These are phyloP conservation scores for Lochmaea crataegi DNA, from an alignment of 2,888 invertebrate species.

Conservation along the genomic window DNA sequence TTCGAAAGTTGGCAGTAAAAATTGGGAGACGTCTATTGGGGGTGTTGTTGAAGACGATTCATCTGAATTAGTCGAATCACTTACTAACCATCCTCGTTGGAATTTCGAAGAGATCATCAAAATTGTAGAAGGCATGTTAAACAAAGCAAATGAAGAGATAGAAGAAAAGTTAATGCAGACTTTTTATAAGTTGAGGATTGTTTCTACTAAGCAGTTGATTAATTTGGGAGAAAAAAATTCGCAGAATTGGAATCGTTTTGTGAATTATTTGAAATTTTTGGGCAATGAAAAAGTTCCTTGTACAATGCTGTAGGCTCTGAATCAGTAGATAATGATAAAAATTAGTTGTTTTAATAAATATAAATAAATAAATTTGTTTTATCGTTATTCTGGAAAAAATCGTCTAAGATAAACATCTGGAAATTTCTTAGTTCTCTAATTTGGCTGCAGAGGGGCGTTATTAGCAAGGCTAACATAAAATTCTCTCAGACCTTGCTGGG, in stretches of 20 bases:
- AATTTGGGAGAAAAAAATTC: slow-evolving; percentile 50
- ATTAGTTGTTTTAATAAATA: not conserved
- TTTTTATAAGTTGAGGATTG: slow-evolving; percentile 50
- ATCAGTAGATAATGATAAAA: not conserved
- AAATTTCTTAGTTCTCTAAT: too few species aligned
- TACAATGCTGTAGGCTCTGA: not conserved
- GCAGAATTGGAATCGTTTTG: slow-evolving; percentile 51
- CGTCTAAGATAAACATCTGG: too few species aligned
- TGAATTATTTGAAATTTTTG: slow-evolving; percentile 48
- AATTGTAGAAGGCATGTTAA: slow-evolving; percentile 44
- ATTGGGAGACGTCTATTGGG: slow-evolving; percentile 1
- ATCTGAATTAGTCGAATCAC: slow-evolving; percentile 3
- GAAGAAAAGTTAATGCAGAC: slow-evolving; percentile 49
- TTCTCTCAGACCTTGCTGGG: too few species aligned
- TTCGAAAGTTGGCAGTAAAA: not conserved
- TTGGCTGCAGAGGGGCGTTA: too few species aligned
- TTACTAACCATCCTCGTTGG: not conserved
- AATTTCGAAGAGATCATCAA: slow-evolving; percentile 45
- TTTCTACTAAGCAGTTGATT: slow-evolving; percentile 52
- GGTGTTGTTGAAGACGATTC: slow-evolving; percentile 14
- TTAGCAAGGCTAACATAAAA: too few species aligned
- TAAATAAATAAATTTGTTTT: not conserved
- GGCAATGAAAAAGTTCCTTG: slow-evolving; percentile 34
- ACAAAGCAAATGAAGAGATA: slow-evolving; percentile 39
- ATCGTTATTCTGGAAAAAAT: too few species aligned